These are phyloP conservation scores for Thera britannica DNA, from an alignment of 2,888 invertebrate genomes.

Conservation along the genomic window DNA sequence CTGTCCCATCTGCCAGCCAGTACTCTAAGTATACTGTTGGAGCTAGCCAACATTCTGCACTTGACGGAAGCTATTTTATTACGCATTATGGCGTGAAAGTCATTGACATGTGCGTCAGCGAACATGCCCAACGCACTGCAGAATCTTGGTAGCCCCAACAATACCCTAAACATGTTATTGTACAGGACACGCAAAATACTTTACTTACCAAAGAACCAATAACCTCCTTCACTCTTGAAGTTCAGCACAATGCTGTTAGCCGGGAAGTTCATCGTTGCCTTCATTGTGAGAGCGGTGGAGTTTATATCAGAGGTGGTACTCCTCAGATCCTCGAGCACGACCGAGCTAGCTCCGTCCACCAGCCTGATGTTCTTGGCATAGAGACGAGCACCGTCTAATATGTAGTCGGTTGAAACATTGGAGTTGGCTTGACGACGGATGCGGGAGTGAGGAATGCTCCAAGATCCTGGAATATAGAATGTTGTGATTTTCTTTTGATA, in stretches of 20 bases:
- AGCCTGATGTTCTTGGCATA: constrained; percentile 47
- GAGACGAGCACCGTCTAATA: constrained; percentile 57
- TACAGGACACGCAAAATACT: too few species aligned
- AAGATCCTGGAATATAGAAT: constrained; percentile 56
- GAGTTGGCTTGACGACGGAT: constrained; percentile 58
- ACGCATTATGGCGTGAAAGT: too few species aligned
- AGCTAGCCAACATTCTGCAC: too few species aligned
- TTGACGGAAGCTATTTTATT: too few species aligned
- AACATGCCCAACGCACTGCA: too few species aligned
- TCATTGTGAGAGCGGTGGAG: constrained; percentile 40
- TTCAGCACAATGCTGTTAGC: constrained; percentile 56
- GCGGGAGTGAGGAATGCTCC: constrained; percentile 64
- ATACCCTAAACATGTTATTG: too few species aligned
- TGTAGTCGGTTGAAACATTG: constrained; percentile 30
- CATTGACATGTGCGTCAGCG: too few species aligned
- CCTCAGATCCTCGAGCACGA: constrained; percentile 18
- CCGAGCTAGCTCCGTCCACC: constrained; percentile 5
- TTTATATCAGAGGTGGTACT: constrained; percentile 41
- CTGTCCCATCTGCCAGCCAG: too few species aligned
- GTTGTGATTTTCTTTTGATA: too few species aligned
- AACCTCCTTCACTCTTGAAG: constrained; percentile 61
- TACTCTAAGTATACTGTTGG: too few species aligned
- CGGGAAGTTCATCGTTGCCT: constrained; percentile 55
- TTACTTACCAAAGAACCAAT: constrained; percentile 75
- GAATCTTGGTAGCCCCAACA: too few species aligned